phyloP scores from a whole-genome alignment of 2,888 invertebrate genomes.

The Lepidocyrtoides sp. region DNA sequence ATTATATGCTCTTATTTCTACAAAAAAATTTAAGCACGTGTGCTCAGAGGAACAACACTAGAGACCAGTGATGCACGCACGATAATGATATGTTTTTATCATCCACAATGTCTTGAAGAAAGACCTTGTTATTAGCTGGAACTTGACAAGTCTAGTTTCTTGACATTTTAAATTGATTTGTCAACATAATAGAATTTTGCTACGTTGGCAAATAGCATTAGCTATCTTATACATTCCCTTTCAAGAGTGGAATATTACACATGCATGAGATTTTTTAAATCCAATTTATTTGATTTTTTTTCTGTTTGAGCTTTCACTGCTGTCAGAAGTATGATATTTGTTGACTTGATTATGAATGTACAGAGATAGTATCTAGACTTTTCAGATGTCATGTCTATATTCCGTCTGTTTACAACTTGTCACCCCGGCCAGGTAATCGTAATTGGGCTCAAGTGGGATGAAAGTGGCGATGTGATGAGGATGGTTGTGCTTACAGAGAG shows the following conservation, averaged over 20 bases:
- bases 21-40: no score
- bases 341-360: not conserved
- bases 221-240: not conserved
- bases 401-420: constrained; percentile 72
- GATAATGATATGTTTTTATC: no score
- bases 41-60: not conserved
- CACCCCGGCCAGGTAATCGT: constrained; percentile 68
- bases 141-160: not conserved
- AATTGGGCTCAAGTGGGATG: constrained; percentile 75
- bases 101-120: no score
- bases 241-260: not conserved
- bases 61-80: not conserved
- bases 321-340: not conserved
- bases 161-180: constrained; percentile 25
- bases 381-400: not conserved
- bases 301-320: not conserved
- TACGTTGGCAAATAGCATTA: not conserved
- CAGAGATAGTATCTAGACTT: not conserved
- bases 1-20: no score
- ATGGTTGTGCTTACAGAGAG: not conserved
- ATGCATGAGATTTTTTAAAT: not conserved
- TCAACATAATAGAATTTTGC: not conserved
- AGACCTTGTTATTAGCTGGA: not conserved
- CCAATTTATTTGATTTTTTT: not conserved
- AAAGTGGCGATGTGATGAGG: constrained; percentile 34